A percentile compares a stretch with the other conserved stretches of the same genome.
Conservation (phyloP, 2,888 invertebrate genomes). For the Pyrrhosoma nymphula region DNA sequence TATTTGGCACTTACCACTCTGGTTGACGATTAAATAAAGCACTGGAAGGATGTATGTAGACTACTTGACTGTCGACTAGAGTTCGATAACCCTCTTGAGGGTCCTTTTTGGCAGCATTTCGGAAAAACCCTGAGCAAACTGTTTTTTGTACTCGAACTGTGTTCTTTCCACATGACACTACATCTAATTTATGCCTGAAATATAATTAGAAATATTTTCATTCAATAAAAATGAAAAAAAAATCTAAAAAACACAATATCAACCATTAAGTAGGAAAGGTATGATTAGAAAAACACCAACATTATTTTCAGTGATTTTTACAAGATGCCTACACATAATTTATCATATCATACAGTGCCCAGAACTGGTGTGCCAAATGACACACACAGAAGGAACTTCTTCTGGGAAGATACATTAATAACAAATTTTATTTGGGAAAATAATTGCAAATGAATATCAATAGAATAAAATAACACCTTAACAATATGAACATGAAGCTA, state of each 20-base stretch:
- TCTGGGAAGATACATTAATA: too few species aligned
- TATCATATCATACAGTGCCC: too few species aligned
- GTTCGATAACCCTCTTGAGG: slow-evolving; percentile 98
- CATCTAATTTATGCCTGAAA: slow-evolving; percentile 93
- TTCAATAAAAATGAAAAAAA: not conserved
- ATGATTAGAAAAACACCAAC: too few species aligned
- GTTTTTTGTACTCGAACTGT: slow-evolving; percentile 98
- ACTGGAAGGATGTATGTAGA: slow-evolving; percentile 99
- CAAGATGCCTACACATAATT: too few species aligned
- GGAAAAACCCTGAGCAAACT: slow-evolving; percentile 98
- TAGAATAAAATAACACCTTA: too few species aligned
- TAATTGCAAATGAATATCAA: too few species aligned
- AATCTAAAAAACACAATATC: too few species aligned
- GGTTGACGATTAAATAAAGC: slow-evolving; percentile 99
- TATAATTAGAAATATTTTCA: slow-evolving; percentile 69
- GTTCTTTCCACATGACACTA: slow-evolving; percentile 97
- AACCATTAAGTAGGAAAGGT: not conserved
- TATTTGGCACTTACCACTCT: slow-evolving; percentile 87
- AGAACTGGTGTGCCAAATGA: too few species aligned
- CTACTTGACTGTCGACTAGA: slow-evolving; percentile 97
- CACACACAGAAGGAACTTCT: too few species aligned
- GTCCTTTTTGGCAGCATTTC: slow-evolving; percentile 99
- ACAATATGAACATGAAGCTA: too few species aligned
- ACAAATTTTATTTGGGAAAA: too few species aligned
- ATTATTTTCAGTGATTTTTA: too few species aligned